A percentile compares a stretch with the other conserved stretches of the same genome.
These are phyloP conservation scores for Protobothrops mucrosquamatus DNA, from an alignment of 2,113 vertebrate species.

Conservation along the genomic window DNA sequence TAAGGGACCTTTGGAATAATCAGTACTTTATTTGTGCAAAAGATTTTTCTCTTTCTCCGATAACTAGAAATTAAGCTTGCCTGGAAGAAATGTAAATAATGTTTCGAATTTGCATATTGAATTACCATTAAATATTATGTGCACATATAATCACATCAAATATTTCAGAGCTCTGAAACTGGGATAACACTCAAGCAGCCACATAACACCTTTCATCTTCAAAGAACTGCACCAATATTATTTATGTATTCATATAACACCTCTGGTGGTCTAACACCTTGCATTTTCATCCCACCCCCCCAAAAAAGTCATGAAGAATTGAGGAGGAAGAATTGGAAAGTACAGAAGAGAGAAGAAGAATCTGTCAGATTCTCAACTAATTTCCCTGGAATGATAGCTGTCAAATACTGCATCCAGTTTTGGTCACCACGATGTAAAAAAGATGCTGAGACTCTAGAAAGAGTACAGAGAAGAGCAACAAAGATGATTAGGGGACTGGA, in stretches of 20 bases:
- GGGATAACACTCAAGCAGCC: conserved; percentile 49
- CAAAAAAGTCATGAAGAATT: not conserved
- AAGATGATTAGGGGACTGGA: too few relatives aligned
- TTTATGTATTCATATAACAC: conserved; percentile 36
- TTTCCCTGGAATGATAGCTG: not conserved
- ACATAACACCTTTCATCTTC: conserved; percentile 56
- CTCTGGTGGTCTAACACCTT: conserved; percentile 51
- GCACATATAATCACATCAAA: conserved; percentile 65
- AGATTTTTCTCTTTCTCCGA: conserved; percentile 56
- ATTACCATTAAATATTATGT: conserved; percentile 67
- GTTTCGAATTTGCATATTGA: conserved; percentile 66
- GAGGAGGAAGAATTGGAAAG: not conserved
- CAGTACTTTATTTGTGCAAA: conserved; percentile 66
- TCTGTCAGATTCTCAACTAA: not conserved
- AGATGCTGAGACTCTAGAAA: too few relatives aligned
- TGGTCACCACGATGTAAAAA: too few relatives aligned
- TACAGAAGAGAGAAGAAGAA: not conserved
- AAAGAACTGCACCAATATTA: conserved; percentile 55
- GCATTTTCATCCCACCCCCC: not conserved
- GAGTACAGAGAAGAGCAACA: too few relatives aligned
- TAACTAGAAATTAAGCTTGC: conserved; percentile 71
- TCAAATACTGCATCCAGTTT: not conserved
- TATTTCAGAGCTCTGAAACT: conserved; percentile 63
- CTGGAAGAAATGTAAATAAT: conserved; percentile 71
- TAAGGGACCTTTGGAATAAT: conserved; percentile 65